Conservation (phyloP, 2,888 invertebrate species). For the Holacanthella duospinosa region DNA sequence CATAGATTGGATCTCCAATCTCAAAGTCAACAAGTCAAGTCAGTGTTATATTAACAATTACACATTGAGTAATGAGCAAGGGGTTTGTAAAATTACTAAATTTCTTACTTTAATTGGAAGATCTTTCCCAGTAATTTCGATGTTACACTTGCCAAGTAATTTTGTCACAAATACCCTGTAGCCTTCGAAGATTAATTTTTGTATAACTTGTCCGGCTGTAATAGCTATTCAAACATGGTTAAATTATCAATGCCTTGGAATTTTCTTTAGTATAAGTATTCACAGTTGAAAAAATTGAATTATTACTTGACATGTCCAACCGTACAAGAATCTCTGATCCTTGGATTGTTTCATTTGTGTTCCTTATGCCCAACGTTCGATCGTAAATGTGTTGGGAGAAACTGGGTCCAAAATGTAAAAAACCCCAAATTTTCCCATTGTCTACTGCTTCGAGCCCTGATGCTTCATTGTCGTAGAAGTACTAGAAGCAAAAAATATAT, state of each 20-base stretch:
- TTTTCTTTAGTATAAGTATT: background rate
- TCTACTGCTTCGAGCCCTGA: constrained; percentile 18
- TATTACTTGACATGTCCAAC: constrained; percentile 23
- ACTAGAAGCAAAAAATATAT: background rate
- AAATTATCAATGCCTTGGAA: too few relatives aligned
- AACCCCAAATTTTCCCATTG: constrained; percentile 22
- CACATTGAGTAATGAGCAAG: too few relatives aligned
- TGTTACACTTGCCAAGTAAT: background rate
- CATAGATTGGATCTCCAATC: background rate
- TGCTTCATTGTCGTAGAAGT: constrained; percentile 16
- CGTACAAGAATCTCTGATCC: constrained; percentile 17
- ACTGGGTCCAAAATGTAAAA: constrained; percentile 18
- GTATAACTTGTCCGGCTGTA: background rate
- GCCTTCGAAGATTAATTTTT: background rate
- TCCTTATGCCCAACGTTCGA: constrained; percentile 18
- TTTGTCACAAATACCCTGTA: background rate
- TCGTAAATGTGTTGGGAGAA: constrained; percentile 18
- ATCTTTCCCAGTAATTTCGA: background rate
- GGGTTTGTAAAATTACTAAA: background rate
- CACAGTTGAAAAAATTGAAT: background rate
- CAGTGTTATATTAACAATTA: too few relatives aligned
- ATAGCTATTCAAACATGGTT: background rate
- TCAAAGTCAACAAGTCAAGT: too few relatives aligned
- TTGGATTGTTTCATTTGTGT: constrained; percentile 20
- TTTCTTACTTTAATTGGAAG: background rate